Base-by-base conservation (phyloP, 2,797 vertebrate species). In the Epinephelus malabaricus region DNA sequence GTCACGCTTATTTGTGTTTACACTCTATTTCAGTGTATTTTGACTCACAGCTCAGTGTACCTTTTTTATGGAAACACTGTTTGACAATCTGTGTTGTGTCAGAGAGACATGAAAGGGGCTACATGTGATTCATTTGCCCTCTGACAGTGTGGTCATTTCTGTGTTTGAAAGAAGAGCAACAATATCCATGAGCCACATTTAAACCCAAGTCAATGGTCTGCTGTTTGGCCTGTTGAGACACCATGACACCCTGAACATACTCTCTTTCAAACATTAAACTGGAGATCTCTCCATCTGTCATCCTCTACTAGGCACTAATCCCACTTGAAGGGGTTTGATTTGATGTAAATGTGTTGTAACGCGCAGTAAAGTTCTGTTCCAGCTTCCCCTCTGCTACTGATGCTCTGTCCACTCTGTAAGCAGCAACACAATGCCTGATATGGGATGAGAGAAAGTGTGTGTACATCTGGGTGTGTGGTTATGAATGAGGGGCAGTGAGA, bases 371-470 rank as follows among this genome's bases (percentile, higher is more conserved):
- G 51, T 72, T 81, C 12, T 17, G 68, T 67, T 73, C 56, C 65
- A 76, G 75, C 68, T 74, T 78, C 64, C 80, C 76, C 34, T 78
- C 7, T 23, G 79, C 62, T 21, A 49, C 70, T 51, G 67, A 77
- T 34, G 62, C 72, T 46, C 53, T 4, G 53, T 56, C 47, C 66
- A 47, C 72, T 67, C 62, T 23, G 65, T 55, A 67, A 66, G 56
- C 86, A 64, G 76, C 50, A 63, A 67, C 77, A 82, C 56, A 58
- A 58, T 9, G 76, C 83, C 74, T 75, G 66, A 86, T 82, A 81
- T 80, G 84, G 86, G 75, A 59, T 6, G 62, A 72, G 64, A 58
- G 68, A 68, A 62, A 53, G n/a, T 4, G 68, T 1, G 25, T 27
- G 61, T 63, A 40, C 59, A 40, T 79, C 67, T 83, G 65, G 47